phyloP scores from a whole-genome alignment of 35 echinoderm and acorn worm species.

The Heliocidaris erythrogramma region DNA sequence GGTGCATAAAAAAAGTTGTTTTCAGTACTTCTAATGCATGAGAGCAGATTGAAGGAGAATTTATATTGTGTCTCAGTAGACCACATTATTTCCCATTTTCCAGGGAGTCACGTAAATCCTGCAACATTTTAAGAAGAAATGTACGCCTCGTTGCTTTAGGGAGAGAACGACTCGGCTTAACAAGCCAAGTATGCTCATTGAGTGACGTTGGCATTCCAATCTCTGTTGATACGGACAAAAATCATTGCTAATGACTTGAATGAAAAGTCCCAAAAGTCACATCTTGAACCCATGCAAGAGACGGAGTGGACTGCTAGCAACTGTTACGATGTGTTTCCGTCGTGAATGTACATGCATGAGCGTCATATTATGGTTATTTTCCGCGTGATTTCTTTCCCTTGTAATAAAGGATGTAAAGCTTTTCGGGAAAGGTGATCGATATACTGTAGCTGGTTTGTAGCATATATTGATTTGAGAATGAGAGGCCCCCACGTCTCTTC shows the following conservation, averaged over 20 bases:
- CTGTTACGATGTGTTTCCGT: background rate
- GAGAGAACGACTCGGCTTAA: too few species aligned
- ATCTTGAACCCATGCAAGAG: background rate
- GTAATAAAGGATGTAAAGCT: slow-evolving; percentile 14
- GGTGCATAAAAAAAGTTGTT: too few species aligned
- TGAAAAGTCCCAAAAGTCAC: background rate
- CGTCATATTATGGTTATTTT: background rate
- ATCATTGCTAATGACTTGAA: background rate
- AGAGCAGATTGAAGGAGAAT: too few species aligned
- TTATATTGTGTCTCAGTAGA: too few species aligned
- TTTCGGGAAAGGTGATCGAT: background rate
- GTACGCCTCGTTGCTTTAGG: too few species aligned
- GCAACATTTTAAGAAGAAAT: too few species aligned
- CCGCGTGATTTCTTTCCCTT: background rate
- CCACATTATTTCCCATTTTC: too few species aligned
- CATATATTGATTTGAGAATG: slow-evolving; percentile 31
- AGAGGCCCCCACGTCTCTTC: background rate
- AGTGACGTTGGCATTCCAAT: background rate
- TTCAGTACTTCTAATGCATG: too few species aligned
- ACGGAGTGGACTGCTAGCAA: background rate
- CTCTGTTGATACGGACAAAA: background rate
- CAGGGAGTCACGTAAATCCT: too few species aligned
- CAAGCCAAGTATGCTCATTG: background rate
- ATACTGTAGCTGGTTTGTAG: background rate
- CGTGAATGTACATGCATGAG: background rate